These are phyloP conservation scores for Lacerta viridis DNA, from an alignment of 2,797 vertebrate genomes.

Conservation along the genomic window DNA sequence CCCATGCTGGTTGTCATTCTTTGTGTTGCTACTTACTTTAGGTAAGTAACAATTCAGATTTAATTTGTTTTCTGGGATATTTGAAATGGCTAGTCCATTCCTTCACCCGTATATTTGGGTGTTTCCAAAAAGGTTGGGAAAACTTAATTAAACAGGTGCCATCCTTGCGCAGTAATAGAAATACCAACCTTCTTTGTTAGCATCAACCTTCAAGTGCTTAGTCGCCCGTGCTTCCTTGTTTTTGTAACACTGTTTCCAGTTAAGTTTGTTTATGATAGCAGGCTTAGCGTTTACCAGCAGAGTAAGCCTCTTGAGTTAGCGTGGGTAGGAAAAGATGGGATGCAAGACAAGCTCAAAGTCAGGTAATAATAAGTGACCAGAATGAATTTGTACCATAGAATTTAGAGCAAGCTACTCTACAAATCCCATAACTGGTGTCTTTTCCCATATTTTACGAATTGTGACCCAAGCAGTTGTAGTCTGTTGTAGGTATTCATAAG, in stretches of 20 bases:
- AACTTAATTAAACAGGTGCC: neutral
- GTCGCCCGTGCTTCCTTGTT: neutral
- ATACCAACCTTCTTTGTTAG: neutral
- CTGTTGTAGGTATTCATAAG: neutral
- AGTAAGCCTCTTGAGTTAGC: neutral
- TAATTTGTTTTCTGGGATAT: neutral
- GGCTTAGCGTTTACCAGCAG: neutral
- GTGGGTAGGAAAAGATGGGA: neutral
- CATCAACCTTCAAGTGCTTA: neutral
- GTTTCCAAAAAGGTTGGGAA: neutral
- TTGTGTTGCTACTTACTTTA: conserved; percentile 98
- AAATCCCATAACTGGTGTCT: neutral
- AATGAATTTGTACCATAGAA: neutral
- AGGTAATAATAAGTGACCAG: neutral
- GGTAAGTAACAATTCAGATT: conserved; percentile 78
- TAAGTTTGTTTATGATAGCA: neutral
- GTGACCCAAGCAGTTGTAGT: neutral
- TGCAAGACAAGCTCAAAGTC: neutral
- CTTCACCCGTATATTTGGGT: neutral
- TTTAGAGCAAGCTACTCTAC: neutral
- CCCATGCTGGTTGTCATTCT: conserved; percentile 97
- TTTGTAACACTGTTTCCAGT: neutral
- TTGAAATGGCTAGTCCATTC: neutral
- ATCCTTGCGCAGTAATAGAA: neutral
- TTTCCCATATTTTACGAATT: neutral